These are phyloP conservation scores for Micromys minutus DNA, from an alignment of 2,113 vertebrate species.

Conservation along the genomic window DNA sequence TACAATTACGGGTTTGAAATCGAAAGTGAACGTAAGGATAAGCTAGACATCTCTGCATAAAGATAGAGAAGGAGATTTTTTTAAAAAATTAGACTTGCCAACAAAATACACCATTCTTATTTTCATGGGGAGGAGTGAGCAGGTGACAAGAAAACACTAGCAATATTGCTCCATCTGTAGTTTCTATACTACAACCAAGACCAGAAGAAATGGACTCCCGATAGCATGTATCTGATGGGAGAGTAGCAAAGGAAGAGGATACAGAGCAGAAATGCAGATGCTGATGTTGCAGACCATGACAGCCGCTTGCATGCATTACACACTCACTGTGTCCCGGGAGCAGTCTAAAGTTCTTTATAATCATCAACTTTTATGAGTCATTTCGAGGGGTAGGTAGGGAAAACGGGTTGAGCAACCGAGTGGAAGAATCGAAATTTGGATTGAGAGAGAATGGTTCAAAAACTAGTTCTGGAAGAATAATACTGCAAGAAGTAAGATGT, in stretches of 20 bases:
- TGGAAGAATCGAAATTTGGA: neutral
- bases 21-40: neutral
- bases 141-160: neutral
- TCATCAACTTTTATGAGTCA: neutral
- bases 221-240: neutral
- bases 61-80: neutral
- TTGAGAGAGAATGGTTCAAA: neutral
- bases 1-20: neutral
- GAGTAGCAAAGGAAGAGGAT: neutral
- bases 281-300: neutral
- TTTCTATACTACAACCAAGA: neutral
- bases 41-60: neutral
- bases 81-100: neutral
- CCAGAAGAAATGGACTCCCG: neutral
- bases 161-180: neutral
- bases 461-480: neutral
- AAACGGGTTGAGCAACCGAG: neutral
- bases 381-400: neutral
- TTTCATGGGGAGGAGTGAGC: neutral
- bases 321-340: neutral
- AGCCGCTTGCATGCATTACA: neutral
- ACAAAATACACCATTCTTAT: neutral
- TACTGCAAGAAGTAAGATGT: neutral
- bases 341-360: neutral
- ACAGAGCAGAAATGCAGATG: neutral